Evolutionary conservation across 2,113 vertebrate genomes (phyloP).

Genomic region (Macrotus californicus): DNA sequence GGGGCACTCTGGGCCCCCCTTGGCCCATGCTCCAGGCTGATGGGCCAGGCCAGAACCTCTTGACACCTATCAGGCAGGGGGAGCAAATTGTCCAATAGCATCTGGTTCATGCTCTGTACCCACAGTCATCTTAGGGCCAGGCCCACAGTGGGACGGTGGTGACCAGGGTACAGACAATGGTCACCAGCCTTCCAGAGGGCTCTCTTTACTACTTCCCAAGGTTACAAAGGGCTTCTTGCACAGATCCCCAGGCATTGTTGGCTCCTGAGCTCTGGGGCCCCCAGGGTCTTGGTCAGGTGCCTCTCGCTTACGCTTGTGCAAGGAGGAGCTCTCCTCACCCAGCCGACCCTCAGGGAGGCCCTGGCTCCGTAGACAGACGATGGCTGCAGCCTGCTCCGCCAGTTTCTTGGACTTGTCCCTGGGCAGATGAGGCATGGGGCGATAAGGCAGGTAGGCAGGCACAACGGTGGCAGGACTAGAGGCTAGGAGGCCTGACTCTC

Average conservation of each 20-base stretch:
- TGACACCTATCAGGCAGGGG: background rate
- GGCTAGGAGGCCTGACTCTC: background rate
- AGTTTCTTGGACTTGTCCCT: constrained; percentile 99
- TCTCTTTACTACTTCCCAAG: constrained; percentile 54
- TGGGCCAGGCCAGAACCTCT: background rate
- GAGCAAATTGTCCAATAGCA: background rate
- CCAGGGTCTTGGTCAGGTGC: constrained; percentile 58
- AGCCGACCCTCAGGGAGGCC: constrained; percentile 89
- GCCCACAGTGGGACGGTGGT: background rate
- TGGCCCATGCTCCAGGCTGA: background rate
- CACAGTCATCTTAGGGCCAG: background rate
- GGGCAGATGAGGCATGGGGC: constrained; percentile 55
- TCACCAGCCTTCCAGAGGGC: constrained; percentile 60
- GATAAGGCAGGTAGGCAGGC: background rate
- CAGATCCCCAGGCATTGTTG: constrained; percentile 56
- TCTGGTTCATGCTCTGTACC: background rate
- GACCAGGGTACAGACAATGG: background rate
- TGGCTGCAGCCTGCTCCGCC: constrained; percentile 93
- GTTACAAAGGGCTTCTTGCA: constrained; percentile 78
- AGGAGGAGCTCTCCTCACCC: constrained; percentile 81
- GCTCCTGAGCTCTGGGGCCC: constrained; percentile 61
- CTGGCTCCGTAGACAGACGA: constrained; percentile 89
- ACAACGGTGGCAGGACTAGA: background rate
- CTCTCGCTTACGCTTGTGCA: constrained; percentile 92
- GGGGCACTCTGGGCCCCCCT: background rate